Evolutionary conservation across 1,140 invertebrate species (phyloP).

Genomic region (Leptinotarsa texana): DNA sequence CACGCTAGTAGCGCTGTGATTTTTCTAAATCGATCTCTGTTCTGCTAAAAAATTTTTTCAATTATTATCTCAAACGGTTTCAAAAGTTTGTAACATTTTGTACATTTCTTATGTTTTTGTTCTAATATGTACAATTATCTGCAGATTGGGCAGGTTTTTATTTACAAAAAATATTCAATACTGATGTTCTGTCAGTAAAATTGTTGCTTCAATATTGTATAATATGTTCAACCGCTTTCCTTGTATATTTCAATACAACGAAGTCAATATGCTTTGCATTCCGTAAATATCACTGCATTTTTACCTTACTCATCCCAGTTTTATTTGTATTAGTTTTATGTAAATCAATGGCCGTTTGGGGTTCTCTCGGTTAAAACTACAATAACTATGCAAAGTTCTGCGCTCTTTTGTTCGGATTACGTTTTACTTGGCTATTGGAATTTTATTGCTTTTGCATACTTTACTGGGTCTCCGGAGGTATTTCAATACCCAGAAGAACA

Average conservation of each 20-base stretch:
- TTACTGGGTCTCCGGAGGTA: constrained; percentile 14
- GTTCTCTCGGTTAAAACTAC: constrained; percentile 9
- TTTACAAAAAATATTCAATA: too few species aligned
- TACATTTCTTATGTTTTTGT: too few species aligned
- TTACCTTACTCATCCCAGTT: constrained; percentile 7
- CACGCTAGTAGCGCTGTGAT: too few species aligned
- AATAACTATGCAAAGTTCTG: constrained; percentile 22
- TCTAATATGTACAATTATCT: too few species aligned
- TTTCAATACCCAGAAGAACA: constrained; percentile 11
- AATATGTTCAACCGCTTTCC: neutral
- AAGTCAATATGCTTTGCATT: constrained; percentile 1
- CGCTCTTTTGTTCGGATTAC: constrained; percentile 15
- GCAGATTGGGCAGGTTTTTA: too few species aligned
- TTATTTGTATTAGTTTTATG: constrained; percentile 23
- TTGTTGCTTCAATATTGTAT: neutral
- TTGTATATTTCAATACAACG: neutral
- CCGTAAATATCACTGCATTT: constrained; percentile 2
- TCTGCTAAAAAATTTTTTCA: too few species aligned
- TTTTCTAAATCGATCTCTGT: too few species aligned
- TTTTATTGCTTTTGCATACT: constrained; percentile 25
- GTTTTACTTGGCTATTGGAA: constrained; percentile 25
- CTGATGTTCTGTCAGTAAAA: too few species aligned
- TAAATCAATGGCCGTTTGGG: constrained; percentile 22
- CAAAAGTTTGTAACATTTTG: too few species aligned
- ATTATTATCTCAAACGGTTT: too few species aligned